These are phyloP conservation scores for Cydia fagiglandana DNA, from an alignment of 1,140 invertebrate genomes.

Conservation along the genomic window DNA sequence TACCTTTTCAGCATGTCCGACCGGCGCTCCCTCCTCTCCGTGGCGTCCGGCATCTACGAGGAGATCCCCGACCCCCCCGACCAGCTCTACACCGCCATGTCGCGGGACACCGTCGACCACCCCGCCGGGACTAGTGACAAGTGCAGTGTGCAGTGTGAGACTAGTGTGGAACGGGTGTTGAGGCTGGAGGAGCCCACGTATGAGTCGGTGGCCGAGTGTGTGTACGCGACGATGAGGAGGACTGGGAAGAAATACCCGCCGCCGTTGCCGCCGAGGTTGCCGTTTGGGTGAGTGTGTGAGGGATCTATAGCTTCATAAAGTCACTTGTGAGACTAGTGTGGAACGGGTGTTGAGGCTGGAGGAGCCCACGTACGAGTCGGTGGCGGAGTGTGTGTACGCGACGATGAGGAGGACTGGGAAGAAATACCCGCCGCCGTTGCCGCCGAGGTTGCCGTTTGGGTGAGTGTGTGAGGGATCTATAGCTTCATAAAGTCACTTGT, in stretches of 20 bases:
- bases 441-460: slow-evolving; percentile 46
- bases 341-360: slow-evolving; percentile 34
- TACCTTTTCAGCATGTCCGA: slow-evolving; percentile 41
- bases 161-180: slow-evolving; percentile 19
- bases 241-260: slow-evolving; percentile 44
- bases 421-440: slow-evolving; percentile 49
- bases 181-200: slow-evolving; percentile 58
- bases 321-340: slow-evolving; percentile 27
- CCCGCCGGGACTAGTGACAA: not conserved
- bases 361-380: slow-evolving; percentile 64
- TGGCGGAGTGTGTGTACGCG: slow-evolving; percentile 61
- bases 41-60: slow-evolving; percentile 68
- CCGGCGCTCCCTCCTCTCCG: slow-evolving; percentile 55
- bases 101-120: not conserved
- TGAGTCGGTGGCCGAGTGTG: slow-evolving; percentile 61
- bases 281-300: slow-evolving; percentile 35
- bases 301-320: too few relatives aligned
- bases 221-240: slow-evolving; percentile 60
- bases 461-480: slow-evolving; percentile 19
- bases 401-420: slow-evolving; percentile 51
- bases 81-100: not conserved
- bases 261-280: slow-evolving; percentile 50
- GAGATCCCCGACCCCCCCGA: slow-evolving; percentile 60
- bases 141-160: slow-evolving; percentile 15
- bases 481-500: too few relatives aligned